Evolutionary conservation across 2,888 invertebrate genomes (phyloP).

Genomic region (Merodon equestris): DNA sequence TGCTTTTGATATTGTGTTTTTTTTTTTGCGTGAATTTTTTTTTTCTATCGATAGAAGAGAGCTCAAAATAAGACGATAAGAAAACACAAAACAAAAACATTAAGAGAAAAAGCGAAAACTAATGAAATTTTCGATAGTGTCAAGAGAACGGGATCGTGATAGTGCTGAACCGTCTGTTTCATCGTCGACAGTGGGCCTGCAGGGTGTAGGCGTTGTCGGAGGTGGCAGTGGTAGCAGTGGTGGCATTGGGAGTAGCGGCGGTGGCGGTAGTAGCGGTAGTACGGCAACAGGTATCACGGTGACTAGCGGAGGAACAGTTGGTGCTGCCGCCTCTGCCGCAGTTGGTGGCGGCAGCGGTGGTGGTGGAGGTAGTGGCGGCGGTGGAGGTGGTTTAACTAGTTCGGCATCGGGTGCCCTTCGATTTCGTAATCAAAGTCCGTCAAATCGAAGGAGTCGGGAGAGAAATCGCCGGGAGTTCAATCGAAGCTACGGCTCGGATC

Average conservation of each 20-base stretch:
- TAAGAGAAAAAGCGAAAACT: conserved; percentile 56
- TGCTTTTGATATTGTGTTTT: conserved; percentile 55
- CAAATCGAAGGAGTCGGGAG: conserved; percentile 77
- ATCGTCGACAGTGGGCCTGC: conserved; percentile 45
- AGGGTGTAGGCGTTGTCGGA: conserved; percentile 55
- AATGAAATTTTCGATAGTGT: conserved; percentile 75
- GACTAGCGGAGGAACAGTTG: conserved; percentile 65
- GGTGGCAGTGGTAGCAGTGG: conserved; percentile 70
- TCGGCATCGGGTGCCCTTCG: conserved; percentile 71
- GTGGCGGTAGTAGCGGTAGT: conserved; percentile 72
- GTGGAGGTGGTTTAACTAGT: conserved; percentile 50
- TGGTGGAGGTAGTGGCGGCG: conserved; percentile 70
- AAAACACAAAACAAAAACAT: conserved; percentile 44
- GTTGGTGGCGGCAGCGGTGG: conserved; percentile 73
- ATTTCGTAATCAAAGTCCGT: conserved; percentile 79
- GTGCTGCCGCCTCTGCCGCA: conserved; percentile 70
- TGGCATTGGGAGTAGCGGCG: conserved; percentile 66
- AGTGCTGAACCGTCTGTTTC: conserved; percentile 65
- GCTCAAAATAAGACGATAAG: conserved; percentile 32
- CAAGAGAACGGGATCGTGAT: conserved; percentile 76
- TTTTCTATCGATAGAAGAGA: conserved; percentile 42
- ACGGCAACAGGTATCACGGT: conserved; percentile 73
- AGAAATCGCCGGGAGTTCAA: conserved; percentile 74
- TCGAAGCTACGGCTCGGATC: conserved; percentile 77
- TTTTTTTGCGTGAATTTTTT: conserved; percentile 33